Evolutionary conservation across 2,888 invertebrate genomes (phyloP).

Genomic region (Acronicta alni): DNA sequence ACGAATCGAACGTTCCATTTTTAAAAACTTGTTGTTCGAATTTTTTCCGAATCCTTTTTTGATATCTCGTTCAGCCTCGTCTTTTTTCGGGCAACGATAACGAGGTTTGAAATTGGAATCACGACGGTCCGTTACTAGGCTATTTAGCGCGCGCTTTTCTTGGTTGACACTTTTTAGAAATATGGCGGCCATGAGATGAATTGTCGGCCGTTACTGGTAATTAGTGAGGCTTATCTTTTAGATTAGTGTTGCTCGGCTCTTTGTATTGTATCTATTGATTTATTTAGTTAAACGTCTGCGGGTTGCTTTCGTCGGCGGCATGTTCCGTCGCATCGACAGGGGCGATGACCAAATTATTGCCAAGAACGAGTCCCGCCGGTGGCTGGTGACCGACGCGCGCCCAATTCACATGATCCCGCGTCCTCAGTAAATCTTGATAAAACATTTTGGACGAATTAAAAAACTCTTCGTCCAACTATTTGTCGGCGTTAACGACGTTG

Average conservation of each 20-base stretch:
- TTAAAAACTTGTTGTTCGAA: conserved; percentile 69
- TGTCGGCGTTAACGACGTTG: conserved; percentile 62
- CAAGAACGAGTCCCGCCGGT: conserved; percentile 79
- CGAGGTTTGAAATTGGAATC: conserved; percentile 86
- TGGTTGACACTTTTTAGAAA: conserved; percentile 74
- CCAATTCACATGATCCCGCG: conserved; percentile 67
- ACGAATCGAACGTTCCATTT: conserved; percentile 60
- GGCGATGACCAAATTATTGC: conserved; percentile 87
- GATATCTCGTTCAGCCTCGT: conserved; percentile 68
- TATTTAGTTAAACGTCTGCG: conserved; percentile 53
- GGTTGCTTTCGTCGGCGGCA: conserved; percentile 60
- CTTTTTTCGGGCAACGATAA: conserved; percentile 75
- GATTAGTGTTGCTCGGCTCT: conserved; percentile 67
- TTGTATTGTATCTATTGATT: conserved; percentile 60
- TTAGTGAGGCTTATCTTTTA: conserved; percentile 76
- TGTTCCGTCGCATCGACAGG: conserved; percentile 61
- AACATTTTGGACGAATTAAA: conserved; percentile 72
- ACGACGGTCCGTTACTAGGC: conserved; percentile 75
- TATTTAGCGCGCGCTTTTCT: conserved; percentile 75
- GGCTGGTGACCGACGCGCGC: conserved; percentile 60
- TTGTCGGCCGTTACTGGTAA: conserved; percentile 72
- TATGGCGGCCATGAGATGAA: conserved; percentile 70
- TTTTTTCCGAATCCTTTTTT: conserved; percentile 71
- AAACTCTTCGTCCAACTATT: conserved; percentile 58
- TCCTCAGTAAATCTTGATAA: conserved; percentile 75